Evolutionary conservation across 2,888 invertebrate genomes (phyloP), one percentile per base, ranked within the genome.

Genomic region (Spisula solida): DNA sequence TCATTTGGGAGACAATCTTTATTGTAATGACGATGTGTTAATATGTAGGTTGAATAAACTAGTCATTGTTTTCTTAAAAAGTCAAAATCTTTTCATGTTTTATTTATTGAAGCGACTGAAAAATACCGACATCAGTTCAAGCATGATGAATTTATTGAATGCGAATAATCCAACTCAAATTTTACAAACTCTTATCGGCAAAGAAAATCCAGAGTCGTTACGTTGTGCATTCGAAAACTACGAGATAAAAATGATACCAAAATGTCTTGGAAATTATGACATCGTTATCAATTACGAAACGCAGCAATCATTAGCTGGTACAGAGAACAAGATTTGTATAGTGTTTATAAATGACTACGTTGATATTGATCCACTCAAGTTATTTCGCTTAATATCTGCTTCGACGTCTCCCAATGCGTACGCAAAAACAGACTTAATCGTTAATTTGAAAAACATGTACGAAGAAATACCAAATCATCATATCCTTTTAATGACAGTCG

Each of bases 11-110:
- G 75, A 70, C 31, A 84, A 84, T 47, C 29, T 84, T 0, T 84
- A 75, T 29, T 84, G 84, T 20, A 75, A 84, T 70, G 84, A 84
- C 25, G 84, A 84, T 48, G 6, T 84, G 25, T 12, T 84, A 8
- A 75, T 84, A 18, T 84, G 84, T 47, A 70, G 84, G 48, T 29
- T 70, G 18, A 25, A 84, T 34, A 84, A 84, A 48, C 75, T 84
- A 16, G 75, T 84, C 4, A 29, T 84, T n/a, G 48, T 84, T 8
- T 84, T 29, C 84, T 48, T 75, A 25, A 84, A 84, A 48, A 75
- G n/a, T 51, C 66, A 84, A 75, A 84, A 84, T 51, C 25, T 84
- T 75, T 84, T 84, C 75, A 16, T 18, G 16, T 84, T 75, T 51
- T 84, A 84, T 48, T 25, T 84, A 6, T 29, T 84, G 25, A 84